Evolutionary conservation across 2,113 vertebrate species (phyloP).

Genomic region (Eurypyga helias): DNA sequence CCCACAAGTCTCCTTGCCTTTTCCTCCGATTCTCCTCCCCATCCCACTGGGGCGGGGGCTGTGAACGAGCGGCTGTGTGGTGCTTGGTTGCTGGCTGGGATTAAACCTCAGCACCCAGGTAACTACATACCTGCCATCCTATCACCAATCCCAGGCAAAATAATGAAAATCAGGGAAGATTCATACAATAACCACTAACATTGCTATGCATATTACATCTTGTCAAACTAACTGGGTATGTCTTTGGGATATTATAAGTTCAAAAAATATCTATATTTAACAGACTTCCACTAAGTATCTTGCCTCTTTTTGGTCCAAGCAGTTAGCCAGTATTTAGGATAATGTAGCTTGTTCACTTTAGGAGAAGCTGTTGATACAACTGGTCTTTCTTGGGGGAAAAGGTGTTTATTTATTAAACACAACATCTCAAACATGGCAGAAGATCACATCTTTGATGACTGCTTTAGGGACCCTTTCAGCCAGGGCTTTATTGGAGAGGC

Average conservation of each 20-base stretch:
- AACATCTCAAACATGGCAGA: neutral
- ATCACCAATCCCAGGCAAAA: neutral
- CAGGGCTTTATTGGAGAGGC: neutral
- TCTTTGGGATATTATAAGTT: neutral
- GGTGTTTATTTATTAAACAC: neutral
- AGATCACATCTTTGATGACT: neutral
- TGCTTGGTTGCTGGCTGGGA: too few species aligned
- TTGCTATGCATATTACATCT: neutral
- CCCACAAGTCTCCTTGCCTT: too few species aligned
- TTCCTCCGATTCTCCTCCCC: too few species aligned
- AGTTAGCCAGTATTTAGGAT: neutral
- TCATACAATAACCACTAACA: neutral
- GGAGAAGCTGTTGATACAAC: neutral
- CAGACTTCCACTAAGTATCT: neutral
- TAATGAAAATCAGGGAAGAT: neutral
- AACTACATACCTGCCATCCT: neutral
- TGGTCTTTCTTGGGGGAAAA: neutral
- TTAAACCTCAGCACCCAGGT: neutral
- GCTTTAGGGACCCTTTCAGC: neutral
- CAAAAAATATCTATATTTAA: neutral
- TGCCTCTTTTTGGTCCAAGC: neutral
- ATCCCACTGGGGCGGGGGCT: too few species aligned
- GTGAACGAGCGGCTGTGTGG: too few species aligned
- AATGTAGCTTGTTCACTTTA: neutral
- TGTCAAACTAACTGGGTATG: neutral